These are phyloP conservation scores for Tragelaphus imberbis DNA, from an alignment of 2,113 vertebrate genomes.

Conservation along the genomic window DNA sequence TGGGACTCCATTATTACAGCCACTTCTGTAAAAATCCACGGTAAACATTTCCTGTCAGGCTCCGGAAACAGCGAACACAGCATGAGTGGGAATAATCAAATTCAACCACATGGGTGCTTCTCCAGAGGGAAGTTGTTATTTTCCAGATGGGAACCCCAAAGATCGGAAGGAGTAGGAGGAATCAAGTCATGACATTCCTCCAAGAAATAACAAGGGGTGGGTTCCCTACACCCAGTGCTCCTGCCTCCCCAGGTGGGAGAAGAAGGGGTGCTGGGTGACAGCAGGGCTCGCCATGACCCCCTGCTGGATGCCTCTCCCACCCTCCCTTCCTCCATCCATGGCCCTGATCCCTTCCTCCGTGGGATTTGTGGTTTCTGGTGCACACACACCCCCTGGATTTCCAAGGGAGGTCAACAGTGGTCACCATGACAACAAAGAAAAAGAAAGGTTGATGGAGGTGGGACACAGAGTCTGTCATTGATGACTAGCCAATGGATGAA, in stretches of 20 bases:
- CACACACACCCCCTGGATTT: neutral
- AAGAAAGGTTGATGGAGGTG: neutral
- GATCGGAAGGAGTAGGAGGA: neutral
- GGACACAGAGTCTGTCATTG: neutral
- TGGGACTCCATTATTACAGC: neutral
- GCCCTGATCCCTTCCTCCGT: neutral
- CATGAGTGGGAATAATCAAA: neutral
- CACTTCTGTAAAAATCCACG: neutral
- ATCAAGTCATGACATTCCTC: neutral
- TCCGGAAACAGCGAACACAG: neutral
- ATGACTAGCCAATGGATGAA: neutral
- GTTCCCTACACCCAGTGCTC: fast-evolving
- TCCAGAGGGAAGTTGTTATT: neutral
- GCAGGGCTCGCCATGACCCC: fast-evolving
- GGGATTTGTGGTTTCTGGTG: neutral
- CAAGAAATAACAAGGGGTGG: neutral
- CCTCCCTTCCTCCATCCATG: neutral
- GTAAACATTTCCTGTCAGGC: neutral
- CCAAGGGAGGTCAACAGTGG: neutral
- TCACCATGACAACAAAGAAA: conserved; percentile 31
- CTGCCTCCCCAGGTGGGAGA: neutral
- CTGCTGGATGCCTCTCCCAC: fast-evolving
- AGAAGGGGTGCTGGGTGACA: fast-evolving
- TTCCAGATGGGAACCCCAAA: neutral
- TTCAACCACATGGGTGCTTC: neutral